Evolutionary conservation across 2,888 invertebrate genomes (phyloP).

Genomic region (Drosophila suboccidentalis): DNA sequence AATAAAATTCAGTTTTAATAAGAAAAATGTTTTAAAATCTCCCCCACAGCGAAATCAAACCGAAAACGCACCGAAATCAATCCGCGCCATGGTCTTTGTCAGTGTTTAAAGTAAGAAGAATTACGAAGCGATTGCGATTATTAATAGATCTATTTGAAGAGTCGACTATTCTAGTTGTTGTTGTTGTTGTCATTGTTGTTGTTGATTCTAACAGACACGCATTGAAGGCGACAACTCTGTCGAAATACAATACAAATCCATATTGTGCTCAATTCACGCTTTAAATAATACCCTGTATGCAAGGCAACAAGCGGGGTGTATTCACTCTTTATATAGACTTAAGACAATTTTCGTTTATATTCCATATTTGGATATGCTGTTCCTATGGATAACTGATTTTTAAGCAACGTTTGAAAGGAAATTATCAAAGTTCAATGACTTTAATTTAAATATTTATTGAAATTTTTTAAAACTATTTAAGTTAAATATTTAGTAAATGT

Average conservation of each 20-base stretch:
- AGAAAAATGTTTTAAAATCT: slow-evolving; percentile 8
- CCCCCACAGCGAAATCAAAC: slow-evolving; percentile 41
- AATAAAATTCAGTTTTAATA: not conserved
- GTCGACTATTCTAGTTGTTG: not conserved
- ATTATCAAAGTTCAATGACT: slow-evolving; percentile 24
- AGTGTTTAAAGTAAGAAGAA: slow-evolving; percentile 22
- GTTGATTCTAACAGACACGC: slow-evolving; percentile 24
- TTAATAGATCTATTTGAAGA: slow-evolving; percentile 45
- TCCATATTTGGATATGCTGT: slow-evolving; percentile 16
- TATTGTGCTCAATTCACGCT: slow-evolving; percentile 25
- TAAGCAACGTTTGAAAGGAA: slow-evolving; percentile 10
- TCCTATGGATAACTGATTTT: slow-evolving; percentile 19
- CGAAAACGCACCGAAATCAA: slow-evolving; percentile 24
- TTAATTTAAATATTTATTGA: not conserved
- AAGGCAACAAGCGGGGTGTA: not conserved
- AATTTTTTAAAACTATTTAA: not conserved
- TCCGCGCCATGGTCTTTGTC: slow-evolving; percentile 38
- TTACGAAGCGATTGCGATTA: slow-evolving; percentile 21
- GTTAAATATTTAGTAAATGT: too few relatives aligned
- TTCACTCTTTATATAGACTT: not conserved
- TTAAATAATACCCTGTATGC: slow-evolving; percentile 32
- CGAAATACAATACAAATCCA: slow-evolving; percentile 32
- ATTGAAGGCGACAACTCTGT: slow-evolving; percentile 14
- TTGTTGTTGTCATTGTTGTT: not conserved
- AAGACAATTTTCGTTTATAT: not conserved